These are phyloP conservation scores for Nerophis lumbriciformis DNA, from an alignment of 2,113 vertebrate species.

Conservation along the genomic window DNA sequence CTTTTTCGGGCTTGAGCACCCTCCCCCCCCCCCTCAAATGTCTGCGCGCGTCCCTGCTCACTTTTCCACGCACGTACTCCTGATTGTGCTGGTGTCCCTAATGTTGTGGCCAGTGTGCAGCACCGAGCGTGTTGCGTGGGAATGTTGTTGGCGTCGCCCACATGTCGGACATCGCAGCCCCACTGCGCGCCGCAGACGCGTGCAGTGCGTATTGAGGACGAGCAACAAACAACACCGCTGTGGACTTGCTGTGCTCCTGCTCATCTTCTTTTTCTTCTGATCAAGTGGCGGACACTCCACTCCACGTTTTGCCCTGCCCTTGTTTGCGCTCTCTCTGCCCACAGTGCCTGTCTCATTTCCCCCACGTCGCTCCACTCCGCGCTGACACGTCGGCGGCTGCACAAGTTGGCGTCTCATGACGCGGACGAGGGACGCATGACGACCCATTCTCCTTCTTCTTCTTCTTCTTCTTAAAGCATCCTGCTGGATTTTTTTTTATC, in stretches of 20 bases:
- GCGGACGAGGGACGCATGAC: slow-evolving; percentile 59
- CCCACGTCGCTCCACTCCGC: slow-evolving; percentile 29
- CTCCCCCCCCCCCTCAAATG: no score
- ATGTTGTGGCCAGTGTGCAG: neutral
- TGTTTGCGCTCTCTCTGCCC: slow-evolving; percentile 49
- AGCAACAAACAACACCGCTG: neutral
- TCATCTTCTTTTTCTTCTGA: slow-evolving; percentile 38
- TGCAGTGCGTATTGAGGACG: slow-evolving; percentile 34
- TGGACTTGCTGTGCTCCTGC: slow-evolving; percentile 41
- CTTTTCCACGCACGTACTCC: no score
- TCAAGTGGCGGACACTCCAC: slow-evolving; percentile 57
- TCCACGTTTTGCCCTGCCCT: slow-evolving; percentile 68
- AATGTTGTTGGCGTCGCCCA: neutral
- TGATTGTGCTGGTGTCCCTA: no score
- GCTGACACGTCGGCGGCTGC: slow-evolving; percentile 45
- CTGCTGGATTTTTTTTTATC: slow-evolving; percentile 29
- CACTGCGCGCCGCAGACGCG: neutral
- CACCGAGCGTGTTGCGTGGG: neutral
- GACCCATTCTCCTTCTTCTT: slow-evolving; percentile 28
- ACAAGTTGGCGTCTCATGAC: slow-evolving; percentile 65
- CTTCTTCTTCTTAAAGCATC: slow-evolving; percentile 6
- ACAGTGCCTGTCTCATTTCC: slow-evolving; percentile 42
- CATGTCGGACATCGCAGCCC: no score
- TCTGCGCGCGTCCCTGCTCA: no score
- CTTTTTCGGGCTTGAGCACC: no score